Evolutionary conservation across 2,113 vertebrate genomes (phyloP).

Genomic region (Nothoprocta perdicaria): DNA sequence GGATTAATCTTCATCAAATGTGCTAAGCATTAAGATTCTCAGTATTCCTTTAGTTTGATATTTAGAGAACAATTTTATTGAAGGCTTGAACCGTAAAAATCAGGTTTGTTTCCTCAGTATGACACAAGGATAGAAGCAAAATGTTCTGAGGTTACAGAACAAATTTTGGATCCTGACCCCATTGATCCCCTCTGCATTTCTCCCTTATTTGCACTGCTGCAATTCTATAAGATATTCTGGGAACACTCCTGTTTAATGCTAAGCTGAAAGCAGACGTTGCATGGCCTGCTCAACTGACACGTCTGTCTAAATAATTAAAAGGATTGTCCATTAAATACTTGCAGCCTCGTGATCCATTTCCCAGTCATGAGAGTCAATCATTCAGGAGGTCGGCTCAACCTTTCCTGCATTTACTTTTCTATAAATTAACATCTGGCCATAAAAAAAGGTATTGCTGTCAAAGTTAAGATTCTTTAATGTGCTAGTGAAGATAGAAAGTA

Average conservation of each 20-base stretch:
- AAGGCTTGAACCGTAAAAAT: neutral
- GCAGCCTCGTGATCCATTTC: slow-evolving; percentile 26
- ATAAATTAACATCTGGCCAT: slow-evolving; percentile 41
- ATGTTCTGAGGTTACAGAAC: neutral
- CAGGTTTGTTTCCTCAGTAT: neutral
- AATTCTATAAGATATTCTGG: neutral
- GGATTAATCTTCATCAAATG: neutral
- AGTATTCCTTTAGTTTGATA: neutral
- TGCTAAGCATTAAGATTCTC: neutral
- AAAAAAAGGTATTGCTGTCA: slow-evolving; percentile 31
- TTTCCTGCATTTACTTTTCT: slow-evolving; percentile 52
- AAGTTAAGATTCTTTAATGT: neutral
- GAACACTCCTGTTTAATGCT: neutral
- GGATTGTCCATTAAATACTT: slow-evolving; percentile 14
- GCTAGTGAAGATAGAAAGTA: neutral
- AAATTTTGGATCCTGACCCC: neutral
- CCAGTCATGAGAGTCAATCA: slow-evolving; percentile 38
- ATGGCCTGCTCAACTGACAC: neutral
- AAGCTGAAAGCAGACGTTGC: neutral
- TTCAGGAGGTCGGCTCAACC: slow-evolving; percentile 6
- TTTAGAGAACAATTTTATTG: neutral
- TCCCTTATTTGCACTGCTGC: neutral
- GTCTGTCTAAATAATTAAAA: slow-evolving; percentile 37
- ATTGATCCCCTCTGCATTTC: neutral
- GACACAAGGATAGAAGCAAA: neutral